A percentile compares a stretch with the other conserved stretches of the same genome.
Evolutionary conservation across 2,888 invertebrate genomes (phyloP).

Genomic region (Flexamia atlantica): DNA sequence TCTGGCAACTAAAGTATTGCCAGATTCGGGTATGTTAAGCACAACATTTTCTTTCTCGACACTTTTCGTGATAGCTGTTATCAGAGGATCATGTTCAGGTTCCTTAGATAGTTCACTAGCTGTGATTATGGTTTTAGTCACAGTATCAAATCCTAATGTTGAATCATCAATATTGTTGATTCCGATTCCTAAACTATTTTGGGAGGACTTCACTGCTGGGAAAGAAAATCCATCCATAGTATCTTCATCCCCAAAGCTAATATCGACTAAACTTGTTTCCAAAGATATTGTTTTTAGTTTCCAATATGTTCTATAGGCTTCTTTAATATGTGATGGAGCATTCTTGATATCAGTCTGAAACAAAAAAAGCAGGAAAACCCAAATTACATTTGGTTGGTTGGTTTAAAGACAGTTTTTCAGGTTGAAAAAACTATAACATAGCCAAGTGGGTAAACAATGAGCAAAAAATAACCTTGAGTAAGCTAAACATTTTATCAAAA

Average conservation of each 20-base stretch:
- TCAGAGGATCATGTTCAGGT: background rate
- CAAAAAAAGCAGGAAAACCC: too few species aligned
- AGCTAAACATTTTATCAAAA: too few species aligned
- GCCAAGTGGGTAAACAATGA: too few species aligned
- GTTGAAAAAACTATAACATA: too few species aligned
- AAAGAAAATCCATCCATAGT: constrained; percentile 68
- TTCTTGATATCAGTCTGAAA: constrained; percentile 87
- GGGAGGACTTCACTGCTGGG: background rate
- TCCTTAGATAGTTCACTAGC: background rate
- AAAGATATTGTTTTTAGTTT: constrained; percentile 86
- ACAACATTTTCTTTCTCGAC: background rate
- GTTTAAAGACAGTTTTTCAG: constrained; percentile 84
- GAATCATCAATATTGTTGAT: background rate
- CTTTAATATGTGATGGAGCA: constrained; percentile 84
- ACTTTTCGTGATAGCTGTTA: background rate
- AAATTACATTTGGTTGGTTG: constrained; percentile 87
- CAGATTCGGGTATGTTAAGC: background rate
- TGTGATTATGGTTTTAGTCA: background rate
- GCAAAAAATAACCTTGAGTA: too few species aligned
- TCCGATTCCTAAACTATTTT: background rate
- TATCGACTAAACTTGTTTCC: constrained; percentile 83
- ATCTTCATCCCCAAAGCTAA: constrained; percentile 74
- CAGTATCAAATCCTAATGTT: background rate
- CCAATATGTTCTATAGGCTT: constrained; percentile 91
- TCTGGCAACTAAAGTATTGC: background rate